These are phyloP conservation scores for Fragum whitleyi DNA, from an alignment of 2,888 invertebrate genomes.

Conservation along the genomic window DNA sequence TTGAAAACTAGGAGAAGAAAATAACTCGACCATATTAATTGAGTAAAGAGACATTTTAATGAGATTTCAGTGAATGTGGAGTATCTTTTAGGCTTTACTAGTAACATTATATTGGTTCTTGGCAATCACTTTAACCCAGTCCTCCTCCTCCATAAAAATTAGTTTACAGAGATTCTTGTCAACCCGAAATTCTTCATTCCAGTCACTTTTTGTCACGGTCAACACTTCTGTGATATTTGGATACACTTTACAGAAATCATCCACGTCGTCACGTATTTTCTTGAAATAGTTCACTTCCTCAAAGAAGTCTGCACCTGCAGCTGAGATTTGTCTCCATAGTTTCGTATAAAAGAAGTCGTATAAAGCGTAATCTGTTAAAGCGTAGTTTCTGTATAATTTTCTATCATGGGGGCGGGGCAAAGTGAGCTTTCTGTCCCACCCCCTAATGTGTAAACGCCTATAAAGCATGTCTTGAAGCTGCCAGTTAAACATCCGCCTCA, in stretches of 20 bases:
- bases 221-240: conserved; percentile 55
- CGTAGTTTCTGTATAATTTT: conserved; percentile 51
- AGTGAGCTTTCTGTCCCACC: conserved; percentile 62
- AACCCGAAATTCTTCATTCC: conserved; percentile 42
- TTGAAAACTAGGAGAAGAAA: too few relatives aligned
- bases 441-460: conserved; percentile 56
- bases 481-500: conserved; percentile 72
- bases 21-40: too few relatives aligned
- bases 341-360: conserved; percentile 65
- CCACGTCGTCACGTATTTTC: conserved; percentile 57
- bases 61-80: too few relatives aligned
- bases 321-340: conserved; percentile 61
- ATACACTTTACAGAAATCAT: conserved; percentile 62
- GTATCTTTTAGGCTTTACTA: not conserved
- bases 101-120: conserved; percentile 49
- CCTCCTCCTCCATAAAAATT: conserved; percentile 56
- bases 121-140: conserved; percentile 55
- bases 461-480: conserved; percentile 69
- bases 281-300: conserved; percentile 67
- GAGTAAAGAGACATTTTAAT: too few relatives aligned
- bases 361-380: conserved; percentile 63
- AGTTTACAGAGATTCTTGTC: conserved; percentile 51
- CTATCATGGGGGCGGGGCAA: conserved; percentile 57
- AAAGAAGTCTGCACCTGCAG: conserved; percentile 59
- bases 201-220: conserved; percentile 35